These are phyloP conservation scores for Ochropleura leucogaster DNA, from an alignment of 2,888 invertebrate genomes.

Conservation along the genomic window DNA sequence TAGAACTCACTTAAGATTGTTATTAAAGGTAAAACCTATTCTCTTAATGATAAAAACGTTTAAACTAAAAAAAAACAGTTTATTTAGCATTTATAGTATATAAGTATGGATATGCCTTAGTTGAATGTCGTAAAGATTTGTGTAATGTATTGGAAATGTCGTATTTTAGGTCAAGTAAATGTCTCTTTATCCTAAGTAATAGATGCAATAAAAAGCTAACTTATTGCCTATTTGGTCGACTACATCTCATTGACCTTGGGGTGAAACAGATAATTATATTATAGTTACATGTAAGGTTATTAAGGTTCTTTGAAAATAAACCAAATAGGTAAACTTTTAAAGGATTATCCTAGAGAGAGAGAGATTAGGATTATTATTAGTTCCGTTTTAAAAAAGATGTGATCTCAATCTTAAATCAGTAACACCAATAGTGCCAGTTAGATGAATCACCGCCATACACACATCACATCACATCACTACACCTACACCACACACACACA, in stretches of 20 bases:
- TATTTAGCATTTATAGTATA: too few species aligned
- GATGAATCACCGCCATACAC: too few species aligned
- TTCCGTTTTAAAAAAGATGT: too few species aligned
- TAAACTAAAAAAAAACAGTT: too few species aligned
- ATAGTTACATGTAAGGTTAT: neutral
- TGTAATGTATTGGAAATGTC: slow-evolving; percentile 19
- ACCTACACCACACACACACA: too few species aligned
- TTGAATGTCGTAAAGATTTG: slow-evolving; percentile 22
- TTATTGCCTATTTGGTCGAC: slow-evolving; percentile 21
- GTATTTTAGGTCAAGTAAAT: slow-evolving; percentile 42
- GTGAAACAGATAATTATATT: neutral
- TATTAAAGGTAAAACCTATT: too few species aligned
- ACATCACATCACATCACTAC: too few species aligned
- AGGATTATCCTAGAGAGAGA: neutral
- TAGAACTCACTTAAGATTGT: too few species aligned
- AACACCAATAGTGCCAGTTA: too few species aligned
- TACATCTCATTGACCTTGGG: neutral
- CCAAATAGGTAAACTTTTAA: neutral
- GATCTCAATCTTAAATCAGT: too few species aligned
- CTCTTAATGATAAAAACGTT: too few species aligned
- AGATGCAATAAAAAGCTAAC: slow-evolving; percentile 37
- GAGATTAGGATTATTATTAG: too few species aligned
- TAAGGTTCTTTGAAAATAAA: neutral
- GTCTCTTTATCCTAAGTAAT: slow-evolving; percentile 38
- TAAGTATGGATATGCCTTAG: neutral